Evolutionary conservation across 2,888 invertebrate genomes (phyloP).

Genomic region (Tipula unca): DNA sequence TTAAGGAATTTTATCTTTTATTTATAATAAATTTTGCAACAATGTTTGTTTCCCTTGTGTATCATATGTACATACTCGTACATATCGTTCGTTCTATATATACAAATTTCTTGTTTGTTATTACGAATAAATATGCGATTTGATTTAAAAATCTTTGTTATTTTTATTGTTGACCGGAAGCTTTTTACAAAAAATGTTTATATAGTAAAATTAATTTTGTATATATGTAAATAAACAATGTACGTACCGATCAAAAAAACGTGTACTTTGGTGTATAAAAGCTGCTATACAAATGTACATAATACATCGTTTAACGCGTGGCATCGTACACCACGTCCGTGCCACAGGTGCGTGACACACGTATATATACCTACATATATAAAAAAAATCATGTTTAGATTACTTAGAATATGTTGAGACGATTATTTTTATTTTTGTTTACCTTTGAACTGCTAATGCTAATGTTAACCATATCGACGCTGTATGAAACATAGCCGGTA

Average conservation of each 20-base stretch:
- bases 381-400: background rate
- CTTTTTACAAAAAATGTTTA: background rate
- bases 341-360: conserved; percentile 89
- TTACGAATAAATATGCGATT: background rate
- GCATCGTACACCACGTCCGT: conserved; percentile 63
- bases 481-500: conserved; percentile 86
- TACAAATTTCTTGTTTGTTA: background rate
- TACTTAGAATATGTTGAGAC: background rate
- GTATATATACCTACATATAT: conserved; percentile 68
- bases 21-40: background rate
- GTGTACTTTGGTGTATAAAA: conserved; percentile 70
- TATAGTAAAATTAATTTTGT: background rate
- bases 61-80: too few species aligned
- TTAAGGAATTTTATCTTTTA: background rate
- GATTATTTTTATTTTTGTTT: background rate
- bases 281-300: conserved; percentile 70
- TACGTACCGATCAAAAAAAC: conserved; percentile 62
- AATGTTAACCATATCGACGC: conserved; percentile 91
- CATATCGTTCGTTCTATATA: background rate
- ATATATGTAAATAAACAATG: background rate
- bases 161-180: background rate
- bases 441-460: conserved; percentile 79
- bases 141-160: background rate
- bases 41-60: background rate
- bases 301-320: conserved; percentile 70